Conservation (phyloP, 2,888 invertebrate species). For the Netelia fuscicornis region DNA sequence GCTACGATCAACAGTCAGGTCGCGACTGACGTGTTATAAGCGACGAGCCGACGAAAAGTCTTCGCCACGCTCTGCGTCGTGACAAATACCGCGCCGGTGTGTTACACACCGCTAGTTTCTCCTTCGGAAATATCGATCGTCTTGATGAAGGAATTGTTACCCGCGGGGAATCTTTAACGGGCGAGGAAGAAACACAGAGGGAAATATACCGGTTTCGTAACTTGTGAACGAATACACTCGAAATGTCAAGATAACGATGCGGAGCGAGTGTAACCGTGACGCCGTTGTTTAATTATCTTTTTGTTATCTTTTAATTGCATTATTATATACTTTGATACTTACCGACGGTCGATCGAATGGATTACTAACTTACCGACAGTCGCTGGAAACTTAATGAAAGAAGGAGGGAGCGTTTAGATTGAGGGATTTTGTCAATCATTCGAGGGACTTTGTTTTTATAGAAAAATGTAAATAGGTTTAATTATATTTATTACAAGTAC, state of each 20-base stretch:
- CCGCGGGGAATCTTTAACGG: neutral
- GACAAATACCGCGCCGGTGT: neutral
- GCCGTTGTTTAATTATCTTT: neutral
- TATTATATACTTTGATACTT: neutral
- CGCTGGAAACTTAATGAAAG: neutral
- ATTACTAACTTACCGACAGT: neutral
- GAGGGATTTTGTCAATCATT: neutral
- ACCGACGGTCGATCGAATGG: neutral
- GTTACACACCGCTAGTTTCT: neutral
- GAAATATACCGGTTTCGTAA: neutral
- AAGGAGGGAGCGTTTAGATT: neutral
- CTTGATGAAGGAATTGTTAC: neutral
- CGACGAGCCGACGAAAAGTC: neutral
- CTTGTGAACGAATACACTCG: neutral
- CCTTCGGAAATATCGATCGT: neutral
- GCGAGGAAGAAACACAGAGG: neutral
- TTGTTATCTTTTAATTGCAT: neutral
- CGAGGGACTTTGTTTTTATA: neutral
- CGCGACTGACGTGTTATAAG: constrained; percentile 43
- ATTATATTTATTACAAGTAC: neutral
- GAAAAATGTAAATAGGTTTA: neutral
- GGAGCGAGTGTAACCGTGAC: neutral
- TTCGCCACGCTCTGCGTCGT: constrained; percentile 24
- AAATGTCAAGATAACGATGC: neutral
- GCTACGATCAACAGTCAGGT: constrained; percentile 43